Evolutionary conservation across 1,140 invertebrate species (phyloP).

Genomic region (Habropoda laboriosa): DNA sequence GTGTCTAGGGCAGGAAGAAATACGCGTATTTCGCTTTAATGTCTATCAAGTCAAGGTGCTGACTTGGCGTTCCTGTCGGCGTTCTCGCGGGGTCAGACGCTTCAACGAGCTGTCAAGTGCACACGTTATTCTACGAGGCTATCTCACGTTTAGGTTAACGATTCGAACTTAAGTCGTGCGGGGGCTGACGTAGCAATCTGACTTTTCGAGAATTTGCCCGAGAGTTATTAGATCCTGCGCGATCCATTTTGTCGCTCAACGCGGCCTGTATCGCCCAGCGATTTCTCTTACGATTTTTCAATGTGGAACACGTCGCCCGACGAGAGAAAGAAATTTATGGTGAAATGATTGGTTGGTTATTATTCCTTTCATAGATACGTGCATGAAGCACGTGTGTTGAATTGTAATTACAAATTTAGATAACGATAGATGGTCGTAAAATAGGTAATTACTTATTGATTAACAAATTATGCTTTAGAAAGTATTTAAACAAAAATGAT

Average conservation of each 20-base stretch:
- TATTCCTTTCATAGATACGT: too few relatives aligned
- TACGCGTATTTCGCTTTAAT: conserved; percentile 50
- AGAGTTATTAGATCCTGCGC: conserved; percentile 13
- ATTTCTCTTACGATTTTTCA: background rate
- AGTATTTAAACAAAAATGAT: too few relatives aligned
- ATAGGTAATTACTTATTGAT: too few relatives aligned
- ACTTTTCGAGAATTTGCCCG: conserved; percentile 22
- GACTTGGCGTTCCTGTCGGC: conserved; percentile 51
- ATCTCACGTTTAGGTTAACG: conserved; percentile 52
- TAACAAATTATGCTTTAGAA: too few relatives aligned
- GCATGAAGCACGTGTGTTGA: too few relatives aligned
- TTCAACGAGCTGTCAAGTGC: conserved; percentile 58
- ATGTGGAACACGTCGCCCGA: background rate
- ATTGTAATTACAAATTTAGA: too few relatives aligned
- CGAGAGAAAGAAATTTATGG: too few relatives aligned
- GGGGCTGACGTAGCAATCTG: conserved; percentile 23
- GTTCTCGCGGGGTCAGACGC: conserved; percentile 46
- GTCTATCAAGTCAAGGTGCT: conserved; percentile 57
- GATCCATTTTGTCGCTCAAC: background rate
- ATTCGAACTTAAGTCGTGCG: conserved; percentile 39
- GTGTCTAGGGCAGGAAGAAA: conserved; percentile 52
- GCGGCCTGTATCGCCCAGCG: too few relatives aligned
- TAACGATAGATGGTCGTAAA: too few relatives aligned
- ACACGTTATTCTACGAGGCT: conserved; percentile 50
- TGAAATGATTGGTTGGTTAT: too few relatives aligned